These are phyloP conservation scores for Monochamus saltuarius DNA, from an alignment of 1,140 invertebrate genomes.

Conservation along the genomic window DNA sequence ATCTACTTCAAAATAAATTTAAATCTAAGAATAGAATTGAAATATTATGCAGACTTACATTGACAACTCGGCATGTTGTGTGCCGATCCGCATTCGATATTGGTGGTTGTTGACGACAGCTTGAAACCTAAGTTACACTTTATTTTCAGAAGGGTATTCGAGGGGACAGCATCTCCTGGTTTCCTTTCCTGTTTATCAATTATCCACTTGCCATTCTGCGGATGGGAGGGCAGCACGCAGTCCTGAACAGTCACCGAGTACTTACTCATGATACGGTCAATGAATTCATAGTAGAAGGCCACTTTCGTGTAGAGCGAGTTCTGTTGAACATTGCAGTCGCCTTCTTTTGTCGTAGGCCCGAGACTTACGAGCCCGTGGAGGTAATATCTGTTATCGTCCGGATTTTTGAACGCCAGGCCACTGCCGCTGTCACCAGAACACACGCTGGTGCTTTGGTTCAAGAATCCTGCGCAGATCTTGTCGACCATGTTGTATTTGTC, in stretches of 20 bases:
- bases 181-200: conserved; percentile 2
- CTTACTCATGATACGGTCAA: conserved; percentile 5
- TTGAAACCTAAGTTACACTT: conserved; percentile 1
- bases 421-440: conserved; percentile 41
- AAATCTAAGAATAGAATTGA: neutral
- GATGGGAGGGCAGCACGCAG: conserved; percentile 4
- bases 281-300: conserved; percentile 22
- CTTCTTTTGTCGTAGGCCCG: neutral
- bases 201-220: conserved; percentile 13
- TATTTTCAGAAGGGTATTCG: neutral
- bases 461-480: conserved; percentile 36
- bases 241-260: neutral
- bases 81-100: neutral
- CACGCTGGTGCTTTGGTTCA: conserved; percentile 29
- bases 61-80: neutral
- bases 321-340: conserved; percentile 27
- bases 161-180: conserved; percentile 2
- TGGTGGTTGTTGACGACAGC: neutral
- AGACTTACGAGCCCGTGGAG: conserved; percentile 34
- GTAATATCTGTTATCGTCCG: conserved; percentile 26
- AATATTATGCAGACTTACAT: conserved; percentile 4
- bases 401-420: conserved; percentile 27
- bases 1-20: too few relatives aligned
- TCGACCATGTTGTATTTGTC: conserved; percentile 24
- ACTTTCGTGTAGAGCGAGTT: conserved; percentile 35